Evolutionary conservation across 2,888 invertebrate species (phyloP).

Genomic region (Eremobia ochroleuca): DNA sequence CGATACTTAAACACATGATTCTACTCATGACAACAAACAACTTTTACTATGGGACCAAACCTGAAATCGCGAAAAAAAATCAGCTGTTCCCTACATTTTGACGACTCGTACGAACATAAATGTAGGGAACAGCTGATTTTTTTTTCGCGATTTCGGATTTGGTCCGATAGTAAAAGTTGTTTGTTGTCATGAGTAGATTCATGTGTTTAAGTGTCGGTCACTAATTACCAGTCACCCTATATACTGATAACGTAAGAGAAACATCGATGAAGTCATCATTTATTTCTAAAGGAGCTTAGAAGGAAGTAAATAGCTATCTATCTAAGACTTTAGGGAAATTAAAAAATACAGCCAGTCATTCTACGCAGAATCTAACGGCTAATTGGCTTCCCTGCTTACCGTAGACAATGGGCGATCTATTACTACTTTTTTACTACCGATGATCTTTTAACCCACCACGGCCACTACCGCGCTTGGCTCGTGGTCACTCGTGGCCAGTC

Average conservation of each 20-base stretch:
- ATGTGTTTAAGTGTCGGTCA: too few relatives aligned
- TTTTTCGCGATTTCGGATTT: too few relatives aligned
- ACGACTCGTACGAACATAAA: too few relatives aligned
- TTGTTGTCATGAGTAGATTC: too few relatives aligned
- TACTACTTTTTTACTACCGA: conserved; percentile 40
- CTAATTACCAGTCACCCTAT: too few relatives aligned
- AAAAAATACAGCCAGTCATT: conserved; percentile 8
- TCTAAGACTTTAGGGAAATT: background rate
- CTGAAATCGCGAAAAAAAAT: too few relatives aligned
- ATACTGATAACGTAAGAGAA: background rate
- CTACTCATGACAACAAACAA: too few relatives aligned
- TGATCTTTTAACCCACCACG: conserved; percentile 59
- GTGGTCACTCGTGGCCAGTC: conserved; percentile 16
- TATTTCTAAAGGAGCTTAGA: background rate
- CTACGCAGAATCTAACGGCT: conserved; percentile 17
- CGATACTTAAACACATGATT: too few relatives aligned
- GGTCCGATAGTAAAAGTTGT: too few relatives aligned
- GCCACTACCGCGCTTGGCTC: background rate
- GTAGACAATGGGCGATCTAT: conserved; percentile 35
- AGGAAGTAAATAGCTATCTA: background rate
- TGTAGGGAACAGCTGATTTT: too few relatives aligned
- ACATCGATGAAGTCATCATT: background rate
- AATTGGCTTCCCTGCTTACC: conserved; percentile 4
- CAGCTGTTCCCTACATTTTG: too few relatives aligned
- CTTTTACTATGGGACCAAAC: too few relatives aligned